Conservation (phyloP, 2,113 vertebrate species). For the Dasypus novemcinctus region DNA sequence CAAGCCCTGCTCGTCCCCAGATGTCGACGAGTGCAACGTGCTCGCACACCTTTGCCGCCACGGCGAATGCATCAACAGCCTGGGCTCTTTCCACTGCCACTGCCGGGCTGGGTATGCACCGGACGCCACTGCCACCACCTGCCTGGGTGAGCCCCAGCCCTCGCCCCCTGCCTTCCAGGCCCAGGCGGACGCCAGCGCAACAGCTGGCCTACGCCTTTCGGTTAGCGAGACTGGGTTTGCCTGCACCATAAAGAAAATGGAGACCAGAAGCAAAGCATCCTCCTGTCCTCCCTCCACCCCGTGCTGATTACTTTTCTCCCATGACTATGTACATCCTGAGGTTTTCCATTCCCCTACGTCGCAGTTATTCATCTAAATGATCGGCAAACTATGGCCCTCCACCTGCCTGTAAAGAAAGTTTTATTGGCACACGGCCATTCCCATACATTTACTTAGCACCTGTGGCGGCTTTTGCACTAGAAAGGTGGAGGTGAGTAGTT, state of each 20-base stretch:
- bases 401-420: not conserved
- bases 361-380: not conserved
- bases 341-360: not conserved
- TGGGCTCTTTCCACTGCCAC: slow-evolving; percentile 95
- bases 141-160: slow-evolving; percentile 85
- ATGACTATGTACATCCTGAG: not conserved
- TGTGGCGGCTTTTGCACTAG: not conserved
- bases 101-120: slow-evolving; percentile 90
- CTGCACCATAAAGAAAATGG: not conserved
- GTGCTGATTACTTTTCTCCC: not conserved
- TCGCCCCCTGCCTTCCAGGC: fast-evolving
- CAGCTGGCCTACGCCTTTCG: fast-evolving
- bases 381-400: fast-evolving
- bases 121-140: slow-evolving; percentile 88
- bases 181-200: fast-evolving
- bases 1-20: slow-evolving; percentile 73
- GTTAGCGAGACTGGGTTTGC: not conserved
- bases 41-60: slow-evolving; percentile 91
- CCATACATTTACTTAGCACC: not conserved
- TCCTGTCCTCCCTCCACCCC: not conserved
- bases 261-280: not conserved
- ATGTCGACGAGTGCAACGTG: slow-evolving; percentile 94
- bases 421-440: not conserved
- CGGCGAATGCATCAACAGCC: slow-evolving; percentile 94
- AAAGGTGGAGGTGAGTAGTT: not conserved